Conservation (phyloP, 37 sponge, comb jelly and placozoan species). For the Cliona cf. orientalis region DNA sequence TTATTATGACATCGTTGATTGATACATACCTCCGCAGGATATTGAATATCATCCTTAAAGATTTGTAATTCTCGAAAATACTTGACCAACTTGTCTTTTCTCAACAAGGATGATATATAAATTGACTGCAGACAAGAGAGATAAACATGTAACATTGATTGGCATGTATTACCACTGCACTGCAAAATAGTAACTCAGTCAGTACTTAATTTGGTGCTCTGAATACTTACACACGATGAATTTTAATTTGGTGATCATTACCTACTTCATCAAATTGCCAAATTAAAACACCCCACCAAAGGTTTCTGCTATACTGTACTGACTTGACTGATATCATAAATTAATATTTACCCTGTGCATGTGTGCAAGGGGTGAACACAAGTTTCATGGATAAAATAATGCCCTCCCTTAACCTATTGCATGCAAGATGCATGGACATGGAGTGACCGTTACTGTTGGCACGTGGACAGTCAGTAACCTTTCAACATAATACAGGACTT, state of each 20-base stretch:
- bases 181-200: background rate
- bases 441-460: too few species aligned
- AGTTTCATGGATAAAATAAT: too few species aligned
- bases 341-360: too few species aligned
- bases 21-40: slow-evolving; percentile 44
- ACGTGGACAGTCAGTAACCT: too few species aligned
- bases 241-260: too few species aligned
- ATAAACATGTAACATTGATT: background rate
- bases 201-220: background rate
- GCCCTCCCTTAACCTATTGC: too few species aligned
- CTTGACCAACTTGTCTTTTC: slow-evolving; percentile 42
- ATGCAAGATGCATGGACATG: background rate
- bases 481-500: too few species aligned
- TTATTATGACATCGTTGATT: background rate
- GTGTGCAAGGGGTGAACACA: too few species aligned
- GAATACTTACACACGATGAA: background rate
- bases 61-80: slow-evolving; percentile 30
- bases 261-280: too few species aligned
- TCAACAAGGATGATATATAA: slow-evolving; percentile 30
- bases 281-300: too few species aligned
- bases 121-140: slow-evolving; percentile 19
- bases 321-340: too few species aligned
- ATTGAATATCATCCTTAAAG: slow-evolving; percentile 22
- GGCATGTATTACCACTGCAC: background rate
- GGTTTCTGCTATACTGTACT: too few species aligned